A percentile compares a stretch with the other conserved stretches of the same genome.
Evolutionary conservation across 2,888 invertebrate species (phyloP).

Genomic region (Microctonus hyperodae): DNA sequence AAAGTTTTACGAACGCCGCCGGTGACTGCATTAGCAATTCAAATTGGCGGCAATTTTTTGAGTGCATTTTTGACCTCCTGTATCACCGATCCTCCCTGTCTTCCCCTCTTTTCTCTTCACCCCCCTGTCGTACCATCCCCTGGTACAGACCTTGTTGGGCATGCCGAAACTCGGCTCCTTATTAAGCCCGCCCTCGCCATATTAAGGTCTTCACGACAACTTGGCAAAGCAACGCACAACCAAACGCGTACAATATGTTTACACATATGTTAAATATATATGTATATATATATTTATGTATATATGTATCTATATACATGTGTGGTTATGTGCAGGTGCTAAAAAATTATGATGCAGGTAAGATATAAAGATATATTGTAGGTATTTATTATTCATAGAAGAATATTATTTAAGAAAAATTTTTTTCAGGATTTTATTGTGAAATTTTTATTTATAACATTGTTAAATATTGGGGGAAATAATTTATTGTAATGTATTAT

Average conservation of each 20-base stretch:
- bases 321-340: neutral
- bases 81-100: conserved; percentile 48
- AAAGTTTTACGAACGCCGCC: conserved; percentile 42
- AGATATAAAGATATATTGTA: too few species aligned
- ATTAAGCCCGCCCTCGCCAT: conserved; percentile 63
- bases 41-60: conserved; percentile 64
- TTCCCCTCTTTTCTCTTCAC: conserved; percentile 41
- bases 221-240: conserved; percentile 41
- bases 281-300: neutral
- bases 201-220: conserved; percentile 51
- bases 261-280: neutral
- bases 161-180: conserved; percentile 60
- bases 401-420: too few species aligned
- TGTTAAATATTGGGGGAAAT: too few species aligned
- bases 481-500: too few species aligned
- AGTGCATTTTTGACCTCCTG: conserved; percentile 64
- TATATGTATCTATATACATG: too few species aligned
- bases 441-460: too few species aligned
- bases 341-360: neutral
- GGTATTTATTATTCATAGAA: too few species aligned
- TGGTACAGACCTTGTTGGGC: conserved; percentile 19
- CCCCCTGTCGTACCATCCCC: conserved; percentile 36
- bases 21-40: conserved; percentile 61
- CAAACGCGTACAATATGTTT: conserved; percentile 32
- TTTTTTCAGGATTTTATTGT: too few species aligned